These are phyloP conservation scores for Cataglyphis altisquamis DNA, from an alignment of 2,888 invertebrate species.

Conservation along the genomic window DNA sequence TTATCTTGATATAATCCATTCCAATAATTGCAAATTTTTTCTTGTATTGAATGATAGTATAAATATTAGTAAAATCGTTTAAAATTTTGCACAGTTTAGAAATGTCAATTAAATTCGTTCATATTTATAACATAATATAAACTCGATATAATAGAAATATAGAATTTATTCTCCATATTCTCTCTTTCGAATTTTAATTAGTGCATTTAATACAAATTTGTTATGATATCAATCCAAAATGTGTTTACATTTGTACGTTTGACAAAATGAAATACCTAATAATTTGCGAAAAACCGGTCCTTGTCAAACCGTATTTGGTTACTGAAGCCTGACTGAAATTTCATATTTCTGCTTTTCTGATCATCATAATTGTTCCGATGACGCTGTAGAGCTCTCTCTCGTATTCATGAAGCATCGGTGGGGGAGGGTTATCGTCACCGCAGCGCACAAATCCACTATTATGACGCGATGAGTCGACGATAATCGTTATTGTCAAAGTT, in stretches of 20 bases:
- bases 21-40: background rate
- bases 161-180: conserved; percentile 21
- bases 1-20: background rate
- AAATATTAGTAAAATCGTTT: background rate
- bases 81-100: background rate
- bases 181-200: conserved; percentile 3
- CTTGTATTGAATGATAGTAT: background rate
- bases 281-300: background rate
- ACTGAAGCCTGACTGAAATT: conserved; percentile 16
- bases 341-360: conserved; percentile 40
- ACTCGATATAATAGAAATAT: conserved; percentile 5
- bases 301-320: conserved; percentile 12
- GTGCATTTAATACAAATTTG: background rate
- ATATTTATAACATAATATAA: background rate
- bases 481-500: conserved; percentile 76
- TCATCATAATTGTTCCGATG: conserved; percentile 59
- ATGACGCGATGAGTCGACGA: conserved; percentile 75
- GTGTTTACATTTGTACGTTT: background rate
- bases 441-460: conserved; percentile 68
- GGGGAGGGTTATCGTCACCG: conserved; percentile 65
- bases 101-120: conserved; percentile 17
- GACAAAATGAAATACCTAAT: conserved; percentile 24
- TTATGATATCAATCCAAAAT: background rate
- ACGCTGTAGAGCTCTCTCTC: conserved; percentile 37
- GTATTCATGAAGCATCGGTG: conserved; percentile 49